A percentile compares a stretch with the other conserved stretches of the same genome.
phyloP scores from a whole-genome alignment of 2,113 vertebrate species.

The Antechinus stuartii region DNA sequence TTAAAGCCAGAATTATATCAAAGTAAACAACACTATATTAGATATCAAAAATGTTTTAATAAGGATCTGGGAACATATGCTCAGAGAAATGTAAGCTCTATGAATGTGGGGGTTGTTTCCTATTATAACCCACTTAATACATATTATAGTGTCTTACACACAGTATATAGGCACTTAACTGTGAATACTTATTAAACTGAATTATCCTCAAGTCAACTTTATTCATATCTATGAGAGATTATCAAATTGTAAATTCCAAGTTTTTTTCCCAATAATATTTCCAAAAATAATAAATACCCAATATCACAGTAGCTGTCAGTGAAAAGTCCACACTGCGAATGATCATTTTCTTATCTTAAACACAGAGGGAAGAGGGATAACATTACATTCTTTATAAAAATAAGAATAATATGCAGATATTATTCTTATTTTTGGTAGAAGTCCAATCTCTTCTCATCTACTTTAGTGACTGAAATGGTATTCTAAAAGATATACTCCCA shows the following conservation, averaged over 20 bases:
- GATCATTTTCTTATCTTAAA: background rate
- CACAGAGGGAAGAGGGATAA: background rate
- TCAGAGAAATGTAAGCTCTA: background rate
- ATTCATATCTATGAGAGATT: background rate
- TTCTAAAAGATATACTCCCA: no score
- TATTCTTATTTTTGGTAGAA: no score
- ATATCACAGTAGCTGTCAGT: background rate
- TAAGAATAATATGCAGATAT: background rate
- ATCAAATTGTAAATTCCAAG: background rate
- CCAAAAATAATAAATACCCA: constrained; percentile 19
- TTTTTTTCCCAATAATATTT: background rate
- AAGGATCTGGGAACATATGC: background rate
- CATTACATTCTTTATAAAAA: background rate
- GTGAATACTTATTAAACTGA: background rate
- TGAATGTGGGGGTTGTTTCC: background rate
- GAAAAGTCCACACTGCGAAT: background rate
- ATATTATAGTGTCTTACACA: background rate
- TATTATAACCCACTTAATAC: background rate
- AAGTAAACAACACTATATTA: background rate
- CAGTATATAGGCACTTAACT: background rate
- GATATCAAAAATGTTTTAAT: background rate
- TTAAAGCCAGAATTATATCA: background rate
- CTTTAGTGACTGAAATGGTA: no score
- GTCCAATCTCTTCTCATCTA: no score
- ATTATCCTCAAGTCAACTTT: background rate